Conservation (phyloP, 2,888 invertebrate genomes). For the Tanytarsus gracilentus region DNA sequence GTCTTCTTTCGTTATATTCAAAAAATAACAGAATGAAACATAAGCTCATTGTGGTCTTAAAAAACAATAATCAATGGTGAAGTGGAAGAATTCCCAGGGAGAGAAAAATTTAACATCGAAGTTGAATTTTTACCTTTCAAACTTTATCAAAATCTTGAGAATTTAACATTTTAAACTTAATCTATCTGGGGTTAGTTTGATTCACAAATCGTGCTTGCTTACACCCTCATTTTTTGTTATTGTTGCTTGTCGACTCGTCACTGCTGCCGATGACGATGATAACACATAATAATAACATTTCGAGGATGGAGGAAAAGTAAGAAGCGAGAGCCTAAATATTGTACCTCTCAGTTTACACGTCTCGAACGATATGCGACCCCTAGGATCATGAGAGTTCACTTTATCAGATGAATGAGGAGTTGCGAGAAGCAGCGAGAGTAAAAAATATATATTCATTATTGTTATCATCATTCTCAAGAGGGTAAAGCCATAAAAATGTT, state of each 20-base stretch:
- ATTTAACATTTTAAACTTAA: too few relatives aligned
- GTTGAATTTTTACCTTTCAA: too few relatives aligned
- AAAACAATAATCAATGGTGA: not conserved
- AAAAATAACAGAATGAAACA: not conserved
- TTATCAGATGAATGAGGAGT: not conserved
- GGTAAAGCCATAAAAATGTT: slow-evolving; percentile 27
- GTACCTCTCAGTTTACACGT: not conserved
- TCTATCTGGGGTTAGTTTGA: too few relatives aligned
- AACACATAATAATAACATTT: too few relatives aligned
- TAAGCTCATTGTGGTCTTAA: not conserved
- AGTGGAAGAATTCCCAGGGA: not conserved
- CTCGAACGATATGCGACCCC: not conserved
- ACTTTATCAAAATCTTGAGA: too few relatives aligned
- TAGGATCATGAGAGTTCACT: slow-evolving; percentile 3
- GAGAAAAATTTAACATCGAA: too few relatives aligned
- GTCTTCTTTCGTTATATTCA: too few relatives aligned
- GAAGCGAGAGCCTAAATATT: not conserved
- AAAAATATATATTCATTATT: slow-evolving; percentile 28
- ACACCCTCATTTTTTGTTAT: too few relatives aligned
- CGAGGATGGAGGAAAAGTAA: too few relatives aligned
- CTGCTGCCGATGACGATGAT: too few relatives aligned
- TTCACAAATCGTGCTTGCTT: too few relatives aligned
- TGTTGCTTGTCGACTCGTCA: too few relatives aligned
- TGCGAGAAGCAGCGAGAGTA: not conserved
- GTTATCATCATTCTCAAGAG: slow-evolving; percentile 28